A percentile compares a stretch with the other conserved stretches of the same genome.
These are phyloP conservation scores for Melanerpes aurifrons DNA, from an alignment of 2,113 vertebrate species.

Conservation along the genomic window DNA sequence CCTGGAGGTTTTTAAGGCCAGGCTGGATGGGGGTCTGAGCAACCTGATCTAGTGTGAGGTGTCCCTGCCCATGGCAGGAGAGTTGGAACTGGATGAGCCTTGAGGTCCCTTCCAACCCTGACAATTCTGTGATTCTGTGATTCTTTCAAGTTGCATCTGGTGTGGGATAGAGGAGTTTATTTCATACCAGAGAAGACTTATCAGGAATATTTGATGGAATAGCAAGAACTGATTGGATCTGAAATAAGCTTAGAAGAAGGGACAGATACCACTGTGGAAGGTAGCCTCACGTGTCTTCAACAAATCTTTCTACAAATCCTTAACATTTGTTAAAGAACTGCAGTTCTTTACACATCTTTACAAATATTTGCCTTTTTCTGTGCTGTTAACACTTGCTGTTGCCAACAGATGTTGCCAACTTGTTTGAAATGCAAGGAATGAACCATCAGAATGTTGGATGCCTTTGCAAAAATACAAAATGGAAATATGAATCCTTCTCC, in stretches of 20 bases:
- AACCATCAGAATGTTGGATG: not conserved
- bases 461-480: not conserved
- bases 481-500: not conserved
- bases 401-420: not conserved
- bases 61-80: too few species aligned
- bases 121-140: too few species aligned
- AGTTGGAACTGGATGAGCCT: too few species aligned
- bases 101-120: too few species aligned
- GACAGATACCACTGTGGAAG: not conserved
- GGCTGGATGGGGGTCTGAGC: too few species aligned
- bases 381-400: not conserved
- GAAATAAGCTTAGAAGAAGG: not conserved
- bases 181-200: not conserved
- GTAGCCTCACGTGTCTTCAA: fast-evolving
- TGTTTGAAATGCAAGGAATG: not conserved
- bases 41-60: too few species aligned
- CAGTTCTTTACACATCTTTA: not conserved
- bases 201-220: not conserved
- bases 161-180: not conserved
- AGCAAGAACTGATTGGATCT: not conserved
- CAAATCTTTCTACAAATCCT: not conserved
- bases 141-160: not conserved
- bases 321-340: not conserved
- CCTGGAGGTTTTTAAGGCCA: too few species aligned
- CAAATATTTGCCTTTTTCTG: not conserved